These are phyloP conservation scores for Callinectes sapidus DNA, from an alignment of 2,888 invertebrate species.

Conservation along the genomic window DNA sequence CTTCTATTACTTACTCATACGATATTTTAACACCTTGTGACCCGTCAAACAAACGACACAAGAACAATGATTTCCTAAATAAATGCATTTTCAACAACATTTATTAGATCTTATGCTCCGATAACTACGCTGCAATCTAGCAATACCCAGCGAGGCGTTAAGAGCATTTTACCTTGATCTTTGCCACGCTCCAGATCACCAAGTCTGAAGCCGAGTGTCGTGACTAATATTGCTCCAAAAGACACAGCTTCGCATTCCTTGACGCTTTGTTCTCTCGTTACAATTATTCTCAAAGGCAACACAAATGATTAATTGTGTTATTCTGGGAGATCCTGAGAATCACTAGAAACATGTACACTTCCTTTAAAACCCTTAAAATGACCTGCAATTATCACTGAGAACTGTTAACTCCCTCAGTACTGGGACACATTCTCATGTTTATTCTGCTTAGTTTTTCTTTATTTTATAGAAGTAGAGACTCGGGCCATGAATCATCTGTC, in stretches of 20 bases:
- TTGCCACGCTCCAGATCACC: neutral
- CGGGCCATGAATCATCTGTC: too few species aligned
- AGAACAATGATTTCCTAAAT: neutral
- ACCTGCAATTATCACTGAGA: too few species aligned
- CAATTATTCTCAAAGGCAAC: neutral
- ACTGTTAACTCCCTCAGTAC: too few species aligned
- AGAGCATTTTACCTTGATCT: neutral
- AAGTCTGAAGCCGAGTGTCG: neutral
- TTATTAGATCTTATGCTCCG: neutral
- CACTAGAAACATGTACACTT: too few species aligned
- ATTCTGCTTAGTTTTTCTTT: too few species aligned
- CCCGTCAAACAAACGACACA: neutral
- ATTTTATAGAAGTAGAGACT: too few species aligned
- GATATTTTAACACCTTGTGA: neutral
- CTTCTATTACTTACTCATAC: too few species aligned
- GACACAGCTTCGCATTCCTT: neutral
- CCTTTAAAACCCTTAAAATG: too few species aligned
- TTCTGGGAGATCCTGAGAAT: too few species aligned
- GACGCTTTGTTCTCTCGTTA: neutral
- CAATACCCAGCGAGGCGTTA: neutral
- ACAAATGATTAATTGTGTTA: neutral
- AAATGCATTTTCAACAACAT: neutral
- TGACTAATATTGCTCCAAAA: neutral
- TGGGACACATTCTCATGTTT: too few species aligned
- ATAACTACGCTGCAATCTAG: neutral